phyloP scores from a whole-genome alignment of 2,797 vertebrate species.

The Graptemys geographica region DNA sequence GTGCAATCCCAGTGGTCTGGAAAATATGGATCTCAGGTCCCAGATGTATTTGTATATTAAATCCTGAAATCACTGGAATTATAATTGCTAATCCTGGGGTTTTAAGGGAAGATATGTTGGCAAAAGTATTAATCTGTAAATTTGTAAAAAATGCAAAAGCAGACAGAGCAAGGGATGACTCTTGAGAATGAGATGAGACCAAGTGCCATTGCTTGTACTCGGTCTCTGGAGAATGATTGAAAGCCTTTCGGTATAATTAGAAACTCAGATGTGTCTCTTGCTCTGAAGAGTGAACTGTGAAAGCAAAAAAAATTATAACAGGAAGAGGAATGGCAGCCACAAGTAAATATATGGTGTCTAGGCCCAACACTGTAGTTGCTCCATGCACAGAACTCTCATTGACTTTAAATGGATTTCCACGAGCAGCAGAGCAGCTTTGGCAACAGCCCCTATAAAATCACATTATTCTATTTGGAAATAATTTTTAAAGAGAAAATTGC shows the following conservation, averaged over 20 bases:
- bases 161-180: neutral
- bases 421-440: neutral
- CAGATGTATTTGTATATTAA: neutral
- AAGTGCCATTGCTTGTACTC: neutral
- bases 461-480: neutral
- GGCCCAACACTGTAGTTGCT: neutral
- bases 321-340: neutral
- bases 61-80: neutral
- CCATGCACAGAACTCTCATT: slow-evolving; percentile 24
- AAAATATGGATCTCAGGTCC: neutral
- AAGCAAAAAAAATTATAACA: neutral
- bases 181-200: neutral
- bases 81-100: neutral
- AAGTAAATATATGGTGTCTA: neutral
- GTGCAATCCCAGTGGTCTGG: neutral
- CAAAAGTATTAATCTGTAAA: neutral
- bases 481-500: neutral
- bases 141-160: neutral
- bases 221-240: neutral
- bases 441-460: neutral
- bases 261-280: neutral
- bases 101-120: neutral
- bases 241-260: slow-evolving; percentile 1
- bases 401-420: neutral
- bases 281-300: neutral